These are phyloP conservation scores for Argyra leucocephala DNA, from an alignment of 2,888 invertebrate species.

Conservation along the genomic window DNA sequence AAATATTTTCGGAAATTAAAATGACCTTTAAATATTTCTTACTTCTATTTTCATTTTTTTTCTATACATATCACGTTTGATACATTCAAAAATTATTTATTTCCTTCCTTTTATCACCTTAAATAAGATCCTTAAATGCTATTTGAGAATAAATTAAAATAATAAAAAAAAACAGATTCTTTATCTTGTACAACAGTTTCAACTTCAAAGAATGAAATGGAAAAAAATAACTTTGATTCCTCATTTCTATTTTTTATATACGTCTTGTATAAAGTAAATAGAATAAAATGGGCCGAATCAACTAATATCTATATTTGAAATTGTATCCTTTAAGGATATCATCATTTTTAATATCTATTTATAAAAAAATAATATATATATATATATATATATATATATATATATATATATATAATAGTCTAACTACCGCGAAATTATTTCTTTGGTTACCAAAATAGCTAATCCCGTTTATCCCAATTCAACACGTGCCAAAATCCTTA, in stretches of 20 bases:
- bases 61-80: too few species aligned
- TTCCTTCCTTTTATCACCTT: slow-evolving; percentile 1
- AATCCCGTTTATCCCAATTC: slow-evolving; percentile 3
- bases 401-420: not conserved
- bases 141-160: too few species aligned
- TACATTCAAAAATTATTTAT: too few species aligned
- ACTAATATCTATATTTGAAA: not conserved
- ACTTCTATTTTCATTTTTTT: too few species aligned
- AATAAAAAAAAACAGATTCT: too few species aligned
- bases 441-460: slow-evolving; percentile 3
- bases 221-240: too few species aligned
- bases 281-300: not conserved
- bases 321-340: slow-evolving; percentile 6
- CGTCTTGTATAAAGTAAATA: not conserved
- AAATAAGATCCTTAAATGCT: not conserved
- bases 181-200: too few species aligned
- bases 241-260: not conserved
- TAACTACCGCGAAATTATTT: slow-evolving; percentile 1
- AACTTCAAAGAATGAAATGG: too few species aligned
- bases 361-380: too few species aligned
- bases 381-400: not conserved
- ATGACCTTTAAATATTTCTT: too few species aligned
- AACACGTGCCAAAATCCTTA: slow-evolving; percentile 4
- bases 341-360: not conserved
- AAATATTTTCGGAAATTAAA: too few species aligned